Evolutionary conservation across 2,888 invertebrate genomes (phyloP).

Genomic region (Apamea anceps): DNA sequence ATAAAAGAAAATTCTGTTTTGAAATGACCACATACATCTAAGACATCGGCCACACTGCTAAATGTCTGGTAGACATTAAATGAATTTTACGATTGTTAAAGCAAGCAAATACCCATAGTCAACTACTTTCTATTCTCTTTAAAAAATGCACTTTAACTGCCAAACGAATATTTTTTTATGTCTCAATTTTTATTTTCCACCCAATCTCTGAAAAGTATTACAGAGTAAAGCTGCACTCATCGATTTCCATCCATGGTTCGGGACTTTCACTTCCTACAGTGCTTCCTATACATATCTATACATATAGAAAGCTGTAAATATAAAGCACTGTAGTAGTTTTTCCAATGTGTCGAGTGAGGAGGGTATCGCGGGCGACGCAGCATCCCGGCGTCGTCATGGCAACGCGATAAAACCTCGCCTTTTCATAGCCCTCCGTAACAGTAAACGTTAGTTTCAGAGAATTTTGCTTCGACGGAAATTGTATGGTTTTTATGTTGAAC

Average conservation of each 20-base stretch:
- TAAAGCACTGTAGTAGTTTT: conserved; percentile 85
- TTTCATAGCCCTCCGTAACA: conserved; percentile 86
- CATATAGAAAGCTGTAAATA: conserved; percentile 79
- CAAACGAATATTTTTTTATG: neutral
- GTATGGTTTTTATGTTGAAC: conserved; percentile 60
- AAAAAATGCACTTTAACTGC: conserved; percentile 11
- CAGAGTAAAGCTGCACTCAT: conserved; percentile 47
- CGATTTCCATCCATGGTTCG: conserved; percentile 55
- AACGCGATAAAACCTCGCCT: conserved; percentile 90
- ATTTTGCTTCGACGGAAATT: conserved; percentile 60
- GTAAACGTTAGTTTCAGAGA: conserved; percentile 79
- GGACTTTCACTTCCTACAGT: conserved; percentile 72
- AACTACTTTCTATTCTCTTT: neutral
- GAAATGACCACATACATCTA: neutral
- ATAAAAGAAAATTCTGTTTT: neutral
- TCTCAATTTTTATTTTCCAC: conserved; percentile 15
- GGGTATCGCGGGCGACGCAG: conserved; percentile 86
- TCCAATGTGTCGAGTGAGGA: conserved; percentile 83
- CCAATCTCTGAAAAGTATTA: conserved; percentile 33
- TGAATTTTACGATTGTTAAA: neutral
- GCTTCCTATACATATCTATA: conserved; percentile 69
- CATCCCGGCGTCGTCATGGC: conserved; percentile 87
- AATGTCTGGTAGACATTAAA: neutral
- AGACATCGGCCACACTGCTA: no score
- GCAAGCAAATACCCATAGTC: neutral